Evolutionary conservation across 2,113 vertebrate species (phyloP), one percentile per base, ranked within the genome.

Genomic region (Oncorhynchus kisutch): DNA sequence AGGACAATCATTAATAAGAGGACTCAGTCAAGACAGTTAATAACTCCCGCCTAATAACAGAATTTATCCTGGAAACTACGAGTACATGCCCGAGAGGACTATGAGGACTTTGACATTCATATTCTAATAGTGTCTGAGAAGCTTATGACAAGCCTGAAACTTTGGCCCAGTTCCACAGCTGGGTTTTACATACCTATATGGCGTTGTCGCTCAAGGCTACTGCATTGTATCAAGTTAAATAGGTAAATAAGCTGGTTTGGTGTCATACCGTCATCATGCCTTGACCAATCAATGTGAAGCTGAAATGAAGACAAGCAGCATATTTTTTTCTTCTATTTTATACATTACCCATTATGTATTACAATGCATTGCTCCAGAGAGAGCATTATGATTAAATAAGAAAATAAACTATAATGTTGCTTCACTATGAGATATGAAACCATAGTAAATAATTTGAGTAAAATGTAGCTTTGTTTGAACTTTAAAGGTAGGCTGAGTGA

Each of bases 1-100:
- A 85, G 80, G 78, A 81, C 81, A 60, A 83, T 51, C 85, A 89
- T 92, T 91, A 92, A 85, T 90, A 92, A 85, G 81, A 92, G 82
- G 74, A 78, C 81, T 92, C 89, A 83, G 81, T 90, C 84, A 87
- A 85, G 84, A 88, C 75, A 82, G 64, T 85, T 87, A 85, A 89
- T 87, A 86, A 76, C 79, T 79, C 71, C 85, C 71, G 72, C 73
- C 84, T 77, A 83, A 85, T 60, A 82, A 51, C 54, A 71, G 39
- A 45, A 45, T 45, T 1, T 45, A 45, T 59, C 75, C 45, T 70
- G 71, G 29, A 22, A 16, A 39, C 71, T 18, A 2, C 67, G 64
- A 25, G n/a, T 31, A 5, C 62, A 54, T 59, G 51, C 51, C 70
- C 4, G 57, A 74, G 20, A 54, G 22, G 65, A 66, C 11, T 45